Base-by-base conservation (phyloP, 2,797 vertebrate genomes). In the Neosalanx taihuensis region DNA sequence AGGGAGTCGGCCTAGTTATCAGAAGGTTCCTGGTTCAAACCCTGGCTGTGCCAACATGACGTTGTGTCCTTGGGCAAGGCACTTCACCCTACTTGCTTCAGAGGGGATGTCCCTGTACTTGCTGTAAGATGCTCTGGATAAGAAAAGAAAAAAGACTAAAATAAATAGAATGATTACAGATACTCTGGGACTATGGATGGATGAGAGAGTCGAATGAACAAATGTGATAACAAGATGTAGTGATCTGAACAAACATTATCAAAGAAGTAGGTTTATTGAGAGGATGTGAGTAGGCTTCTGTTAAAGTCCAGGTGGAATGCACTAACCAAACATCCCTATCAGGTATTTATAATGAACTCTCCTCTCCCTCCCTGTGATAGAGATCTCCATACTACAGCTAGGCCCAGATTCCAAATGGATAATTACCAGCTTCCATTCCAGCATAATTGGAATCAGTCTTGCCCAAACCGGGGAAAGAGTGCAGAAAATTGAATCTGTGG, bases 401-500 rank as follows among this genome's bases (percentile, higher is more conserved):
- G 84, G 83, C 89, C 84, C 80, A 85, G 76, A 84, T 87, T 86
- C 79, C 78, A 85, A 88, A 86, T 74, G 72, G 87, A 87, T 90
- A 91, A 92, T 92, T 89, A 93, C 86, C 84, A 85, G 87, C 81
- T 90, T 76, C 82, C 80, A 74, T 81, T 82, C 80, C 72, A 66
- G 87, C 87, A 81, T 91, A 89, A 92, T 91, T 88, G 84, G 89
- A 93, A 90, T 81, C 74, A 77, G 84, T 80, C 74, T 12, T 69
- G 71, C 78, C 79, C 79, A 75, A 87, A 88, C 78, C 72, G 76
- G 85, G 79, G 79, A 89, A 90, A 83, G 83, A 84, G 81, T 83
- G 87, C 87, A 90, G 83, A 89, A 89, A 90, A 92, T 91, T 89
- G 72, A 91, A 91, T 92, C 87, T 79, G 80, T 72, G 76, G 82